Evolutionary conservation across 2,113 vertebrate genomes (phyloP), one percentile per base, ranked within the genome.

Genomic region (Rhinopomastus cyanomelas): DNA sequence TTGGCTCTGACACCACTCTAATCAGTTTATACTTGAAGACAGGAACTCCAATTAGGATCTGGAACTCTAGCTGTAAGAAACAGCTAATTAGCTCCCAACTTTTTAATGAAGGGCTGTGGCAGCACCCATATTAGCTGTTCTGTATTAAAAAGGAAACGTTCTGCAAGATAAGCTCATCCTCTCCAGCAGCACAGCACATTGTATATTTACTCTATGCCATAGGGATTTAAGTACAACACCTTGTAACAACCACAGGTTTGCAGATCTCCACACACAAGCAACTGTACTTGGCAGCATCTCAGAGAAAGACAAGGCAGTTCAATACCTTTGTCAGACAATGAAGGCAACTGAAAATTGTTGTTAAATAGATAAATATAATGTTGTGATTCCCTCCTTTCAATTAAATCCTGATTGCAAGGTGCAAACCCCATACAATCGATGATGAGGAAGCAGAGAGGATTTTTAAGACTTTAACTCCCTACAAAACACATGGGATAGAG

Each of bases 21-120:
- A 95, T 91, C 85, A 76, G 44, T 93, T 83, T 81, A 69, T 94
- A 93, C 83, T 73, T 34, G 37, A 89, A 83, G 68, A 86, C 69
- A 56, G 85, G 88, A 91, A 88, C 82, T 86, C 83, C 79, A 94
- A 96, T 96, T 96, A 95, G 87, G 93, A 89, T 37, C 44, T 42
- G 48, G 68, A 91, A 69, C 59, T 53, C 53, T 42, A 78, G 88
- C 76, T 26, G 36, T 67, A 88, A 88, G 75, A 91, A 80, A 42
- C 74, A 87, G 37, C 90, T 91, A 86, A 92, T 92, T 92, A 95
- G 89, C 44, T 79, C 77, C 76, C 87, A 94, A 93, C 65, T 88
- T 81, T 83, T 84, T 75, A 96, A 88, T 52, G 62, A 93, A 94
- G 92, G 51, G 18, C 52, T 26, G 62, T 86, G 20, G 52, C 32